Evolutionary conservation across 2,113 vertebrate genomes (phyloP).

Genomic region (Manacus vitellinus): DNA sequence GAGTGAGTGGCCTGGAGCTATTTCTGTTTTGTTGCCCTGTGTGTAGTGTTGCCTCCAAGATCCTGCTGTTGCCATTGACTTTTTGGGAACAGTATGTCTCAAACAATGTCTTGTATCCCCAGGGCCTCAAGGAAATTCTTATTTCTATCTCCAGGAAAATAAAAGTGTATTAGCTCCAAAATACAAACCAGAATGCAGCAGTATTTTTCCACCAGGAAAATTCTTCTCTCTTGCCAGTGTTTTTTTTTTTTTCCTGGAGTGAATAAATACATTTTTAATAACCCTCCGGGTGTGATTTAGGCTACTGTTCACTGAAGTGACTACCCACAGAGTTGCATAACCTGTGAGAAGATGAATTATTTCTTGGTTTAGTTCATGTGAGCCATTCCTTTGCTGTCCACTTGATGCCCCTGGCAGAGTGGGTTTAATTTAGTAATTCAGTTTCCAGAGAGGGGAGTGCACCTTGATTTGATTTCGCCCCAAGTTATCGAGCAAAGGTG

Average conservation of each 20-base stretch:
- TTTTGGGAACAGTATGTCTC: conserved; percentile 41
- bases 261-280: conserved; percentile 66
- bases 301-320: background rate
- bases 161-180: conserved; percentile 5
- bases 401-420: background rate
- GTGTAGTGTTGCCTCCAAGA: background rate
- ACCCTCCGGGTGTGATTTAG: conserved; percentile 16
- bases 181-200: background rate
- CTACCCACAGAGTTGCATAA: conserved; percentile 43
- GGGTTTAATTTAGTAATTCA: background rate
- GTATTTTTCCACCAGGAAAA: conserved; percentile 55
- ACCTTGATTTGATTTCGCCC: background rate
- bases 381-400: background rate
- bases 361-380: background rate
- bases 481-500: background rate
- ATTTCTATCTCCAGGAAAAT: conserved; percentile 46
- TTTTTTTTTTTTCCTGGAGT: background rate
- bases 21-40: background rate
- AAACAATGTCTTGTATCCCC: conserved; percentile 3
- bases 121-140: conserved; percentile 4
- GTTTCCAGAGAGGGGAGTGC: background rate
- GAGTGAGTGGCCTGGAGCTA: background rate
- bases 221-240: conserved; percentile 17
- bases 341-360: background rate
- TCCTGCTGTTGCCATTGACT: background rate